Evolutionary conservation across 2,888 invertebrate species (phyloP).

Genomic region (Heliconius charithonia): DNA sequence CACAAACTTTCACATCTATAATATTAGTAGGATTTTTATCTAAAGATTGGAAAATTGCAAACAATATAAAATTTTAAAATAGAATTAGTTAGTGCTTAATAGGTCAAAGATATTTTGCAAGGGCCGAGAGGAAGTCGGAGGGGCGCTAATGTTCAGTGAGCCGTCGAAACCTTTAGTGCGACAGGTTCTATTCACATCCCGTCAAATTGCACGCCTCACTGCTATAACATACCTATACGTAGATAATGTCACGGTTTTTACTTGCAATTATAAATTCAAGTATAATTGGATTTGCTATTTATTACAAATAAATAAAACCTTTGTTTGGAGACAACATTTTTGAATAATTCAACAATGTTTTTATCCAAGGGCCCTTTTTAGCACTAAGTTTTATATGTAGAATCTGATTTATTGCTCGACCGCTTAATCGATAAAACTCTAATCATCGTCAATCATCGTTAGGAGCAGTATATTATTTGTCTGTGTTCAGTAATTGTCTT

Average conservation of each 20-base stretch:
- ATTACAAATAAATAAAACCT: not conserved
- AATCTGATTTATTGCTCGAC: not conserved
- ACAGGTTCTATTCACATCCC: constrained; percentile 26
- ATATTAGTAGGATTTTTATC: not conserved
- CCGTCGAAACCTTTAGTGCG: constrained; percentile 30
- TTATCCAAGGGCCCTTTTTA: not conserved
- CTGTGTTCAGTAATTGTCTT: not conserved
- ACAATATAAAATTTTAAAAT: not conserved
- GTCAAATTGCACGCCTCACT: constrained; percentile 9
- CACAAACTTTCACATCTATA: no score
- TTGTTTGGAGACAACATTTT: not conserved
- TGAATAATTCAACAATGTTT: not conserved
- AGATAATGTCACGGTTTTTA: constrained; percentile 19
- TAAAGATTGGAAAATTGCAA: not conserved
- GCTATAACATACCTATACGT: not conserved
- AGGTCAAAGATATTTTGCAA: constrained; percentile 27
- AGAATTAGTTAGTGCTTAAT: constrained; percentile 1
- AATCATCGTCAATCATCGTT: constrained; percentile 6
- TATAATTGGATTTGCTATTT: not conserved
- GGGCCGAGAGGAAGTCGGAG: constrained; percentile 18
- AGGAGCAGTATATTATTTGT: not conserved
- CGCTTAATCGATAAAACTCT: not conserved
- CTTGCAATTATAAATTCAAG: not conserved
- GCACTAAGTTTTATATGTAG: not conserved
- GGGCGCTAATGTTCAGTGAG: constrained; percentile 34